Conservation (phyloP, 2,113 vertebrate genomes). For the Neodon shergylaensis region DNA sequence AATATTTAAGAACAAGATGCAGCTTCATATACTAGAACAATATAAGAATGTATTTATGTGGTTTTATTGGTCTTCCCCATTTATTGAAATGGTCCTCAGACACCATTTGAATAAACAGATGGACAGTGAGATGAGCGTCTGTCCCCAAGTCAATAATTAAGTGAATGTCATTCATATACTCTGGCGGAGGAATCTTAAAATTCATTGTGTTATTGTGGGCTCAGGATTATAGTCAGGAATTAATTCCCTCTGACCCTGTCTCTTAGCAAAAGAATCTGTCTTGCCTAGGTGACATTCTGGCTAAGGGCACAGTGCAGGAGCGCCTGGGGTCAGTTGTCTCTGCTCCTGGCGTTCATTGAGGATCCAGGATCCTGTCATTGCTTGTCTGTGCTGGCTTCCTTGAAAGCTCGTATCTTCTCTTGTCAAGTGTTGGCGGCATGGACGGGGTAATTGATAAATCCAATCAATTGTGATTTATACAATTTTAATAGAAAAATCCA, state of each 20-base stretch:
- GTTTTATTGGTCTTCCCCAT: neutral
- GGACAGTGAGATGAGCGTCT: neutral
- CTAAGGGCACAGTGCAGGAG: neutral
- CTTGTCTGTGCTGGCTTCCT: neutral
- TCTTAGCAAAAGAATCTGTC: neutral
- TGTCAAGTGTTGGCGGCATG: too few relatives aligned
- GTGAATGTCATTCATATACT: neutral
- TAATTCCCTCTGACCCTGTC: neutral
- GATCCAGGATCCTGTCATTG: neutral
- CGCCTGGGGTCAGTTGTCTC: neutral
- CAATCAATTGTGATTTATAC: too few relatives aligned
- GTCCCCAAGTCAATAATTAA: neutral
- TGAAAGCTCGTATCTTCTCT: neutral
- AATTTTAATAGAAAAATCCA: too few relatives aligned
- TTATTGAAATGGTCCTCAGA: neutral
- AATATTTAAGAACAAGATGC: neutral
- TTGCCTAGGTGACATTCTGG: neutral
- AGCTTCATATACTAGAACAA: neutral
- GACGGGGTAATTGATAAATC: too few relatives aligned
- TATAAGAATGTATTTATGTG: neutral
- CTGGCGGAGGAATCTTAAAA: slow-evolving; percentile 1
- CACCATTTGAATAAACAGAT: neutral
- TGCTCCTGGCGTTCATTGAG: neutral
- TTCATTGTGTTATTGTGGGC: neutral
- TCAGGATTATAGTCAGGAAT: neutral